A percentile compares a stretch with the other conserved stretches of the same genome.
These are phyloP conservation scores for Oryzaephilus surinamensis DNA, from an alignment of 1,140 invertebrate genomes.

Conservation along the genomic window DNA sequence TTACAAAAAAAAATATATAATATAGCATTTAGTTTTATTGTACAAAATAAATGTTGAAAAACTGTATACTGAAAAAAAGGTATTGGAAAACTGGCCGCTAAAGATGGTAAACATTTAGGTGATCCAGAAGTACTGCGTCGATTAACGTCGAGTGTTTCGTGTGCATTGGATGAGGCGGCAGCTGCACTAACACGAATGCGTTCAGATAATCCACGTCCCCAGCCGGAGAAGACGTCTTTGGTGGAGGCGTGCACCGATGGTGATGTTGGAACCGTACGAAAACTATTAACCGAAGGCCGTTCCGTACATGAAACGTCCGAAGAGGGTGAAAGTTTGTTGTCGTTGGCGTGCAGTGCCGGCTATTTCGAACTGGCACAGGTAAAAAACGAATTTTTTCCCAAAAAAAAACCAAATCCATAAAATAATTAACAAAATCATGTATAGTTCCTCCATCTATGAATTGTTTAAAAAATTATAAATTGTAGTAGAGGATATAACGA, in stretches of 20 bases:
- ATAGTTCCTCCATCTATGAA: no score
- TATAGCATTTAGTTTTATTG: background rate
- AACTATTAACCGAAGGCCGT: slow-evolving; percentile 80
- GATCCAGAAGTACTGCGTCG: slow-evolving; percentile 73
- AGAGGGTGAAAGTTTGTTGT: slow-evolving; percentile 84
- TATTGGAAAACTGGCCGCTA: slow-evolving; percentile 62
- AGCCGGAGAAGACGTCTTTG: slow-evolving; percentile 50
- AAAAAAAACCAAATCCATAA: no score
- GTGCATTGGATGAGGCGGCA: slow-evolving; percentile 90
- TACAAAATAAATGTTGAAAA: background rate
- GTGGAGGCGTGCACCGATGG: slow-evolving; percentile 87
- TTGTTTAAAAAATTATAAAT: no score
- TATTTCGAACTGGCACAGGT: slow-evolving; percentile 89
- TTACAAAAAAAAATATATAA: background rate
- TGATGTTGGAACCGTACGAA: slow-evolving; percentile 79
- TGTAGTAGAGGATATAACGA: no score
- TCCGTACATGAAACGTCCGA: slow-evolving; percentile 88
- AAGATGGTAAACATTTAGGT: slow-evolving; percentile 65
- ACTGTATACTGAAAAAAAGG: slow-evolving; percentile 38
- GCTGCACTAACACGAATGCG: slow-evolving; percentile 91
- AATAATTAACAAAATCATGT: no score
- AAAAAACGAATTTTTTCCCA: no score
- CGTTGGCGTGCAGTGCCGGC: slow-evolving; percentile 84
- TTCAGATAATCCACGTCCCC: slow-evolving; percentile 56
- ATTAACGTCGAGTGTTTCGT: slow-evolving; percentile 80